Evolutionary conservation across 2,888 invertebrate species (phyloP), one percentile per base, ranked within the genome.

Genomic region (Habrosyne pyritoides): DNA sequence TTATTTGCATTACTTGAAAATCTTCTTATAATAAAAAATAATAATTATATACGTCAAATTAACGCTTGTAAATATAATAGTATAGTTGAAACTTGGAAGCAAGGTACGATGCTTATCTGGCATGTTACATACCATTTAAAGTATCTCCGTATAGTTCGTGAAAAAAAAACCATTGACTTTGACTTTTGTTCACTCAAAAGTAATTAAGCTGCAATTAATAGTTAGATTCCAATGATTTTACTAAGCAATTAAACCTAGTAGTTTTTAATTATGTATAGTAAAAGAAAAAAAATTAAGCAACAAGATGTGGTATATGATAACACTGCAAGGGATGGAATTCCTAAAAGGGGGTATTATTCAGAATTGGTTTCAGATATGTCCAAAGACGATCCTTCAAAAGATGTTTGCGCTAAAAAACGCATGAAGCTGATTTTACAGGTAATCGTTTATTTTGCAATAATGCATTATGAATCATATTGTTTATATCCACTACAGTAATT

Each of bases 331-430:
- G 86, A 88, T 59, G 56, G 68, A 0, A 83, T 89, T 2, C 90
- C 86, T 0, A 91, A 89, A 66, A 77, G 94, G 26, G 95, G 94
- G 14, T 95, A 95, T 75, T 95, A 95, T 64, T 94, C 94, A 0
- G 95, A 95, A 73, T 71, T 94, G 30, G 90, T 94, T 0, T 93
- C 94, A 0, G 91, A 94, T 64, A 78, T 91, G 78, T 77, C 86
- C 1, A 90, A 86, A 58, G 81, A 89, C 18, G 88, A 89, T 18
- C 74, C 82, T 0, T 66, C 81, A 0, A 84, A 69, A 57, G 84
- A 78, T 52, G 63, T 77, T 24, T 93, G 91, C 59, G 88, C 87
- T 2, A 84, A 84, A 52, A 93, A 93, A 68, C 85, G 89, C 33
- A 86, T 86, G 84, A 89, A 89, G 66, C 70, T 89, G 18, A 82